Evolutionary conservation across 2,888 invertebrate genomes (phyloP).

Genomic region (Lathronympha strigana): DNA sequence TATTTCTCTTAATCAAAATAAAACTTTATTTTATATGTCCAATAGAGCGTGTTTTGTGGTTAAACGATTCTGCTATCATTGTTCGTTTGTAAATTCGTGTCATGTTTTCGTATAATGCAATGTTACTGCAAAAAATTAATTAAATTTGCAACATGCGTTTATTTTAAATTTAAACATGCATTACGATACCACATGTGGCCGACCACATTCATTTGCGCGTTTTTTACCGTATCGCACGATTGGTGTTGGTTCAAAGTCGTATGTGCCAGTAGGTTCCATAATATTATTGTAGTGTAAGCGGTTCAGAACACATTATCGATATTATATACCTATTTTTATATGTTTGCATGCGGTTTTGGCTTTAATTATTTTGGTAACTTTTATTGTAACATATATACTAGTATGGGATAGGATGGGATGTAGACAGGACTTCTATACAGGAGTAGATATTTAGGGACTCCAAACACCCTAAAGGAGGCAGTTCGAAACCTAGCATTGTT

Average conservation of each 20-base stretch:
- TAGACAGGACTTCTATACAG: too few relatives aligned
- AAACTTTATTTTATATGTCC: too few relatives aligned
- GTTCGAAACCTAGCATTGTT: too few relatives aligned
- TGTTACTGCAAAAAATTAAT: conserved; percentile 16
- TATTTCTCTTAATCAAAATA: neutral
- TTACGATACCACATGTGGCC: conserved; percentile 20
- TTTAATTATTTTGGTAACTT: neutral
- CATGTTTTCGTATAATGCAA: neutral
- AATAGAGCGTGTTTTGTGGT: conserved; percentile 1
- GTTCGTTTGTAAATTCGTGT: conserved; percentile 22
- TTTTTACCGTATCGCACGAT: conserved; percentile 12
- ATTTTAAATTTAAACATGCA: conserved; percentile 27
- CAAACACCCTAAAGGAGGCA: too few relatives aligned
- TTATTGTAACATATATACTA: neutral
- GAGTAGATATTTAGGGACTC: too few relatives aligned
- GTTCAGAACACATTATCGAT: conserved; percentile 17
- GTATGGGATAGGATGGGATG: too few relatives aligned
- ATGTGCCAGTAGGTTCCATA: neutral
- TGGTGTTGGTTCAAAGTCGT: neutral
- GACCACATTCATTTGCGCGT: conserved; percentile 23
- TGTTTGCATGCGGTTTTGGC: neutral
- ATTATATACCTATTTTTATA: neutral
- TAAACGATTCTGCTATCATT: conserved; percentile 16
- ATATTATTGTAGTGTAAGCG: neutral
- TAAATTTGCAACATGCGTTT: conserved; percentile 22